Base-by-base conservation (phyloP, 2,888 invertebrate genomes). In the Acleris literana region DNA sequence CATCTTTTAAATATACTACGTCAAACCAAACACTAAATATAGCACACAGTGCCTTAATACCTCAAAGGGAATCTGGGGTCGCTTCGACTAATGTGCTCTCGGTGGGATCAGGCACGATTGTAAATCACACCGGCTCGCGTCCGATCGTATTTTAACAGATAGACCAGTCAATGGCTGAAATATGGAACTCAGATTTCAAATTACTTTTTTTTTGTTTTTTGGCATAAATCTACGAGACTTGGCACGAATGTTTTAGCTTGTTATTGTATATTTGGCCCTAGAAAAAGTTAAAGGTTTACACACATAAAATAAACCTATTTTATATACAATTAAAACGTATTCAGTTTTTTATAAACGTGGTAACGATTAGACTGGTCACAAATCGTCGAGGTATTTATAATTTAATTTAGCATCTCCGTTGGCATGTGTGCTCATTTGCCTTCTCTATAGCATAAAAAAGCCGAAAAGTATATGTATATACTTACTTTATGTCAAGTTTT, bases 111-210 rank as follows among this genome's bases (percentile, higher is more conserved):
- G 33, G 48, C 54, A 4, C n/a, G 16, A n/a, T 55, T 48, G 48
- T 55, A 62, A 62, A 62, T 62, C 62, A 54, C 48, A 33, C 18
- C 18, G 33, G 61, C 44, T 33, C n/a, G 29, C 43, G 61, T 29
- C 46, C 53, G 46, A 46, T 48, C 62, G 53, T 48, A 62, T 62
- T 55, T 62, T 62, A 62, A 33, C 62, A 39, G 62, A 62, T 62
- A 62, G 54, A n/a, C 13, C 48, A 55, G 54, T 48, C 54, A 39
- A 18, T 18, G 7, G 25, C 29, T 17, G 43, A 60, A 60, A 60
- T 52, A 22, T 60, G 51, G 57, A 44, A 25, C 51, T 52, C 46
- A 7, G 9, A 25, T 44, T 57, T 57, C 7, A 25, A 57, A 44
- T 56, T 2, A 25, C 11, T 11, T 46, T 46, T 46, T 46, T 17